These are phyloP conservation scores for Motacilla tschutschensis DNA, from an alignment of 2,113 vertebrate species.

Conservation along the genomic window DNA sequence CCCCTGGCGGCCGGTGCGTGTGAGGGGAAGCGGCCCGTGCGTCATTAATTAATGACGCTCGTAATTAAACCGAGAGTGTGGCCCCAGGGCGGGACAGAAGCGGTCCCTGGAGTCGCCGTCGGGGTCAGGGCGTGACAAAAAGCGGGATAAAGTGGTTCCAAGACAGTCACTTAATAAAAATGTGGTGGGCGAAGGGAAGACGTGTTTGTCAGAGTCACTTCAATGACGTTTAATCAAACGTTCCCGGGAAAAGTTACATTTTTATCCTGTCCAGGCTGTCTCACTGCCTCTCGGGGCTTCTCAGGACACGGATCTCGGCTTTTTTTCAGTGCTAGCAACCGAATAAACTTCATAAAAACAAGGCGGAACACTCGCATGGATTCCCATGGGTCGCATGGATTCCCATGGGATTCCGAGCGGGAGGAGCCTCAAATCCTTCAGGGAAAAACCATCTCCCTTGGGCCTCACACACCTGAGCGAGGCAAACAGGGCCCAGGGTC, in stretches of 20 bases:
- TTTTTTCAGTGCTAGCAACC: not conserved
- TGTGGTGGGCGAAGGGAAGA: not conserved
- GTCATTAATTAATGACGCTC: not conserved
- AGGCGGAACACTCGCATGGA: not conserved
- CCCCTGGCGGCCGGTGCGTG: not conserved
- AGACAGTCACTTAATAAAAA: not conserved
- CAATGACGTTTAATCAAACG: not conserved
- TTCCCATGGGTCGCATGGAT: not conserved
- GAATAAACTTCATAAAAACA: not conserved
- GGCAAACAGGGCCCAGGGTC: fast-evolving
- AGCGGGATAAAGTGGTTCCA: not conserved
- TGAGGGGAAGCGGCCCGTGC: not conserved
- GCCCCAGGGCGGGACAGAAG: not conserved
- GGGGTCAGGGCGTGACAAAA: not conserved
- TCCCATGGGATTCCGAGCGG: not conserved
- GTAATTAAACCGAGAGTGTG: not conserved
- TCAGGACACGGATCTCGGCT: not conserved
- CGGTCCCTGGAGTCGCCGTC: not conserved
- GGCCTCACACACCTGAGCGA: not conserved
- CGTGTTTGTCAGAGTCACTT: not conserved
- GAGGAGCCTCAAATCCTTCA: not conserved
- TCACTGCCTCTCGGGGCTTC: not conserved
- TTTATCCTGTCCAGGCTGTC: not conserved
- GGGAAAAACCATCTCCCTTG: fast-evolving
- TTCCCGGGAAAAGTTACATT: not conserved